A percentile compares a stretch with the other conserved stretches of the same genome.
These are phyloP conservation scores for Lipophrys pholis DNA, from an alignment of 2,113 vertebrate genomes.

Conservation along the genomic window DNA sequence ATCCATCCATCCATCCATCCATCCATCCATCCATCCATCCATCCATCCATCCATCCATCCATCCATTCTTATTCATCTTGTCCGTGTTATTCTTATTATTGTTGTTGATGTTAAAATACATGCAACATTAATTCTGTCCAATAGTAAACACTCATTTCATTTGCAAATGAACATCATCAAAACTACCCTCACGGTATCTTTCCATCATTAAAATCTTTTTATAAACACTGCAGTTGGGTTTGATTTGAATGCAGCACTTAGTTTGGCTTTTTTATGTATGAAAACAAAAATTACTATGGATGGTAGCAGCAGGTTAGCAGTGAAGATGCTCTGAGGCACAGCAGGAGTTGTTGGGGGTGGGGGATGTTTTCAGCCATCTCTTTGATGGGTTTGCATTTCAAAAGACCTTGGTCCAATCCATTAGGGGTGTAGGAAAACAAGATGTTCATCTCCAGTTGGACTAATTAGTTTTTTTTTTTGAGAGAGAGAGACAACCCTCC, in stretches of 20 bases:
- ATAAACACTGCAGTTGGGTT: background rate
- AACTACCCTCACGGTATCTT: background rate
- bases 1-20: too few relatives aligned
- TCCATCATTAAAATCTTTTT: background rate
- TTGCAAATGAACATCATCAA: background rate
- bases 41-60: too few relatives aligned
- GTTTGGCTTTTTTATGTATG: background rate
- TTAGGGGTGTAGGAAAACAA: conserved; percentile 81
- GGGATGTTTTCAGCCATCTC: conserved; percentile 64
- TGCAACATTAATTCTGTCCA: background rate
- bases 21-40: background rate
- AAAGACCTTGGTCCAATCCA: conserved; percentile 83
- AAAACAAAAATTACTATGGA: conserved; percentile 11
- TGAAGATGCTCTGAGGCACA: conserved; percentile 17
- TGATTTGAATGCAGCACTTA: background rate
- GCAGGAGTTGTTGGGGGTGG: conserved; percentile 23
- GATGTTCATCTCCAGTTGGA: conserved; percentile 80
- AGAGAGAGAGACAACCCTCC: conserved; percentile 74
- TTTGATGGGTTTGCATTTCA: conserved; percentile 83
- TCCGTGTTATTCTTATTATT: background rate
- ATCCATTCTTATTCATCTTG: background rate
- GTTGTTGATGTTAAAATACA: background rate
- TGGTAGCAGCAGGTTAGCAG: conserved; percentile 23
- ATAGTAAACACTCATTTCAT: background rate
- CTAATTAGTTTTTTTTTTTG: conserved; percentile 78